Evolutionary conservation across 1,140 invertebrate genomes (phyloP), one percentile per base, ranked within the genome.

Genomic region (Camponotus pennsylvanicus): DNA sequence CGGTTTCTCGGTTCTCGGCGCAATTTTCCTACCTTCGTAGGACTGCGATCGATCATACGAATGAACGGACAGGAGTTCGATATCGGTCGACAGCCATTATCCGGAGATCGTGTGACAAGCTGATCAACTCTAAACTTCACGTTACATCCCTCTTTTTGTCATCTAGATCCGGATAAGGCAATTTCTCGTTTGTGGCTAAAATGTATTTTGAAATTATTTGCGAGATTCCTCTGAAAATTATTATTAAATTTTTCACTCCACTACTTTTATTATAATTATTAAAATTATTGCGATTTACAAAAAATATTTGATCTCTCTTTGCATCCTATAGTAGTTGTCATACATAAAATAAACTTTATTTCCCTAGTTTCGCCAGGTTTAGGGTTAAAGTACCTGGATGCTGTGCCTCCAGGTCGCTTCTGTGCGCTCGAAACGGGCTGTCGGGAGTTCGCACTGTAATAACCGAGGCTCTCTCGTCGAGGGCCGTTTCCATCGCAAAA

Each of bases 401-500:
- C 15, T 57, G 40, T 69, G 42, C 7, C 45, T 57, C 63, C 49
- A n/a, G 42, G 67, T 59, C 59, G 71, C 86, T 88, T 75, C 88
- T 86, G 88, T 61, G 15, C 34, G 57, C 57, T 73, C 69, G 75
- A 76, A 80, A 88, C 57, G 76, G 75, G 34, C 87, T 86, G 87
- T 85, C 55, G 82, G 37, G 86, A 88, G 70, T 86, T 88, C 69
- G 83, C 83, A 75, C 85, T 52, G 89, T 90, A 87, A 90, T 87
- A 89, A 90, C 88, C 61, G 85, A 84, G 85, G 55, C 66, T 52
- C 49, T 49, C 45, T 66, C 59, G 64, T 78, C 87, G 87, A 88
- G 79, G 13, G 64, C 59, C 70, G 88, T 89, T 89, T 90, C 88
- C 88, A 90, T 90, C 80, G 88, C 88, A 75, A 89, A 90, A 89